Evolutionary conservation across 2,113 vertebrate species (phyloP).

Genomic region (Rattus rattus): DNA sequence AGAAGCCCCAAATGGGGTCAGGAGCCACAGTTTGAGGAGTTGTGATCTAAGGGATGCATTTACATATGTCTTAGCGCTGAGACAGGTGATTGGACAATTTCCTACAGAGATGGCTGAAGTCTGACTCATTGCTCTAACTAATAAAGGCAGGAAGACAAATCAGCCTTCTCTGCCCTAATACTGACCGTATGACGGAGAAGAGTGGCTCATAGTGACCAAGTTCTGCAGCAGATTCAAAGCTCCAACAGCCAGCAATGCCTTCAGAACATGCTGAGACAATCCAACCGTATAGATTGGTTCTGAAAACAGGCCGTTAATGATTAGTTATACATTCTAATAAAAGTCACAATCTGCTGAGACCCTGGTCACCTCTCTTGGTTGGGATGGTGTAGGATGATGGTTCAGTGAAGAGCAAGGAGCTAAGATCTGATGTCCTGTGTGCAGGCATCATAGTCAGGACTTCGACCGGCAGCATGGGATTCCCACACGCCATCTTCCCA

Average conservation of each 20-base stretch:
- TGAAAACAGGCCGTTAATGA: slow-evolving; percentile 42
- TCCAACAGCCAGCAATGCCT: slow-evolving; percentile 26
- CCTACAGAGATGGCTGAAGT: neutral
- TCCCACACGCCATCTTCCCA: neutral
- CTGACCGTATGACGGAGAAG: slow-evolving; percentile 76
- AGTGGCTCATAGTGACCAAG: slow-evolving; percentile 60
- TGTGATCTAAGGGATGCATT: slow-evolving; percentile 24
- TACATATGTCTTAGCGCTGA: neutral
- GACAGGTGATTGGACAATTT: slow-evolving; percentile 47
- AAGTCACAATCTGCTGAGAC: neutral
- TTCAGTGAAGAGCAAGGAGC: neutral
- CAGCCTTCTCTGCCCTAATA: slow-evolving; percentile 27
- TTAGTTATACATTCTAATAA: neutral
- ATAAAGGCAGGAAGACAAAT: slow-evolving; percentile 50
- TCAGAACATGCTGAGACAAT: slow-evolving; percentile 40
- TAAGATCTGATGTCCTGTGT: neutral
- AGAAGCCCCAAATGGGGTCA: neutral
- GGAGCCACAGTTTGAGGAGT: neutral
- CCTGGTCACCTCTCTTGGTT: neutral
- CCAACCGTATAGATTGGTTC: slow-evolving; percentile 48
- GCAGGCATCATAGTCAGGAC: neutral
- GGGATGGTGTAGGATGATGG: rapidly evolving
- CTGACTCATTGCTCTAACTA: slow-evolving; percentile 35
- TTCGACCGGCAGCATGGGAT: neutral
- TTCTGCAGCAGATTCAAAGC: slow-evolving; percentile 60